Percentiles rank a stretch among this genome's conserved stretches.
These are phyloP conservation scores for Ibycter americanus DNA, from an alignment of 2,797 vertebrate genomes.

Conservation along the genomic window DNA sequence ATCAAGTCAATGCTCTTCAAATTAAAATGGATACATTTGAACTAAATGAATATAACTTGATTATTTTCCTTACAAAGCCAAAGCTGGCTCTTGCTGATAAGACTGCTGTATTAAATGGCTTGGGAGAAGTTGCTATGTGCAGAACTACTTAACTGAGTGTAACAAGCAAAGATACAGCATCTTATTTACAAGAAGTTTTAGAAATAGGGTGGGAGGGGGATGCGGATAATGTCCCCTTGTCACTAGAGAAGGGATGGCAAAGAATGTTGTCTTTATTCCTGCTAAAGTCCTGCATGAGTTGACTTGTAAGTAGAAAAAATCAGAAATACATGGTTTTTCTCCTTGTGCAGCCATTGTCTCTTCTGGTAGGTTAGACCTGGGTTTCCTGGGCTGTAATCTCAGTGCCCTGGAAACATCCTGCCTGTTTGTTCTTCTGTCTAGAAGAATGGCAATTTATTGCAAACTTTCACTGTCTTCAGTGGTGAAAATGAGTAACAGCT, in stretches of 20 bases:
- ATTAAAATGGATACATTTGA: background rate
- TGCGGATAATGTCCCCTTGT: background rate
- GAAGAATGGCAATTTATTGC: background rate
- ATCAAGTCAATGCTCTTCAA: background rate
- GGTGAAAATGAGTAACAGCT: background rate
- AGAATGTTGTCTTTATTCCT: background rate
- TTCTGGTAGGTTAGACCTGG: background rate
- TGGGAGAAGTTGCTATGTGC: background rate
- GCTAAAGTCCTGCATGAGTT: background rate
- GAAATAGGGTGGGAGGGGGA: background rate
- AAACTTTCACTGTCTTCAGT: background rate
- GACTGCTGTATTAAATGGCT: background rate
- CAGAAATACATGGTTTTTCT: background rate
- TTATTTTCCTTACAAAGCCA: background rate
- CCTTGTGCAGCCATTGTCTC: background rate
- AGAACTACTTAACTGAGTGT: background rate
- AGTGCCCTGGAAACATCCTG: background rate
- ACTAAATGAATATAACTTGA: background rate
- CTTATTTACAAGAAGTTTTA: background rate
- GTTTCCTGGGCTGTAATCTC: background rate
- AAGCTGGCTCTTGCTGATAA: slow-evolving; percentile 14
- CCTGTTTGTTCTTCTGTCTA: background rate
- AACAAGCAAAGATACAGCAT: background rate
- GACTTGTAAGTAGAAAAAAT: background rate
- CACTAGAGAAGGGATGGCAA: background rate